Evolutionary conservation across 2,888 invertebrate species (phyloP), one percentile per base, ranked within the genome.

Genomic region (Apamea crenata): DNA sequence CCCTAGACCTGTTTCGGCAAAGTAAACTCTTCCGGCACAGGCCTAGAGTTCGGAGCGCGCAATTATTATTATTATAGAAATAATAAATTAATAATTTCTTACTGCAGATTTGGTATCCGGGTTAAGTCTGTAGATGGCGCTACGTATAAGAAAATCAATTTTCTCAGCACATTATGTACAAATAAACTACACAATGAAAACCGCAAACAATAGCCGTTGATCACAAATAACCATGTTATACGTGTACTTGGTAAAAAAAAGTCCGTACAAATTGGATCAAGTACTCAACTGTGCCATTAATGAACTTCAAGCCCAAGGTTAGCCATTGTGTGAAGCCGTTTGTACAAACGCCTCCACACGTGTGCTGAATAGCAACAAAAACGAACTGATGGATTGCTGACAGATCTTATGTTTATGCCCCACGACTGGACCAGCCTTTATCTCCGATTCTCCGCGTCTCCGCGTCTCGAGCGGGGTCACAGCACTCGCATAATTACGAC

Each of bases 301-400:
- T 89, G 88, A 90, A 86, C 90, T 83, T 90, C 87, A 90, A 84
- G 87, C 88, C 89, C 92, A 94, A 93, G 93, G 93, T 89, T 91
- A 87, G 61, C 82, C 86, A 90, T 93, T 93, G 91, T 92, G 90
- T 88, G 63, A 86, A 87, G 73, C 74, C 79, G 88, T 91, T 92
- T 91, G 90, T 92, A 82, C 80, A 74, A 83, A 91, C 92, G 90
- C 92, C 93, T 91, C 89, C 92, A 81, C 90, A 80, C 80, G 88
- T 86, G 87, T 88, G 88, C 86, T 91, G 89, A 91, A 89, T 86
- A 77, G 80, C 78, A 91, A 92, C 91, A 92, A 93, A 93, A 93
- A 91, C 82, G 76, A 79, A 81, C 88, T 91, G 91, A 92, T 92
- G 90, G 86, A 91, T 91, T 82, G 78, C 89, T 92, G 91, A 90